These are phyloP conservation scores for Drosophila miranda DNA, from an alignment of 1,140 invertebrate species.

Conservation along the genomic window DNA sequence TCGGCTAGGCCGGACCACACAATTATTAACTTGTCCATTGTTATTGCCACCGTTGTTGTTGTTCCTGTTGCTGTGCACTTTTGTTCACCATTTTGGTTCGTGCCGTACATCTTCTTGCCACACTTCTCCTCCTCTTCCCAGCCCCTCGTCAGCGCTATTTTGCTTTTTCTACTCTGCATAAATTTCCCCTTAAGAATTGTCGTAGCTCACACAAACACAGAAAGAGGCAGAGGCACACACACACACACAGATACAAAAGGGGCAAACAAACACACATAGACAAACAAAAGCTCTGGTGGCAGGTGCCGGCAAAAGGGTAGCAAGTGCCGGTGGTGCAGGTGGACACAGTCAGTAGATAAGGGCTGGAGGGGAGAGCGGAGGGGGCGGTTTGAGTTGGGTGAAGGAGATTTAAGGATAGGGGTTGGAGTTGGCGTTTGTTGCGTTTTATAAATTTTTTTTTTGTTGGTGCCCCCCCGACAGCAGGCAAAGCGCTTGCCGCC, in stretches of 20 bases:
- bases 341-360: slow-evolving; percentile 16
- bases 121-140: too few relatives aligned
- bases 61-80: slow-evolving; percentile 57
- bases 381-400: slow-evolving; percentile 6
- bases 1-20: slow-evolving; percentile 6
- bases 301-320: slow-evolving; percentile 62
- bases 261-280: slow-evolving; percentile 32
- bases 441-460: slow-evolving; percentile 34
- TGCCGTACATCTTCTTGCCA: slow-evolving; percentile 1
- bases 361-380: background rate
- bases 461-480: slow-evolving; percentile 49
- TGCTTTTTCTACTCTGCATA: slow-evolving; percentile 66
- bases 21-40: slow-evolving; percentile 46
- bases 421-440: slow-evolving; percentile 23
- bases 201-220: slow-evolving; percentile 34
- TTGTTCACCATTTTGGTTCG: slow-evolving; percentile 68
- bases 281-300: slow-evolving; percentile 51
- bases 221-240: background rate
- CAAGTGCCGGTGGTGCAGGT: slow-evolving; percentile 58
- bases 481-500: slow-evolving; percentile 61
- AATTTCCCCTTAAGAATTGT: slow-evolving; percentile 78
- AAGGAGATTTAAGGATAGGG: background rate
- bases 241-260: slow-evolving; percentile 5
- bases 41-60: slow-evolving; percentile 37
- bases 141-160: background rate